These are phyloP conservation scores for Eueides isabella DNA, from an alignment of 1,140 invertebrate species.

Conservation along the genomic window DNA sequence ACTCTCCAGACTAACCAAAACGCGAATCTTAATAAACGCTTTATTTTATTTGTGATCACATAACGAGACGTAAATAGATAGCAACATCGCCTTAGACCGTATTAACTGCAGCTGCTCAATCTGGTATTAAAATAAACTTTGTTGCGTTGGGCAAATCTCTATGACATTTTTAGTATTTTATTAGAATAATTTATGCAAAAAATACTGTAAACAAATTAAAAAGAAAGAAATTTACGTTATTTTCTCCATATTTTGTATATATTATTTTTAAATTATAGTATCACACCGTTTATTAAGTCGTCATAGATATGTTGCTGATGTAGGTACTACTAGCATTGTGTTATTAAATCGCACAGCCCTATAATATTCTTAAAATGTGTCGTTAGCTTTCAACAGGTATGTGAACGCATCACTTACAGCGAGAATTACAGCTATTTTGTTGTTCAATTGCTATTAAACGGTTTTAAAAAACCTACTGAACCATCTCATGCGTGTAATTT, in stretches of 20 bases:
- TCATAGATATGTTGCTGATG: too few relatives aligned
- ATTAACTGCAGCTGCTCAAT: conserved; percentile 63
- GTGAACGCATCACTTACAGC: conserved; percentile 50
- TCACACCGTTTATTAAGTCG: neutral
- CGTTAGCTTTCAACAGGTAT: conserved; percentile 60
- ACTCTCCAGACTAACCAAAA: conserved; percentile 66
- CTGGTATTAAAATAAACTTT: conserved; percentile 26
- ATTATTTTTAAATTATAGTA: conserved; percentile 1
- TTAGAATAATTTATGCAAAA: too few relatives aligned
- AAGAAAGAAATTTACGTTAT: too few relatives aligned
- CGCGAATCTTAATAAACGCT: conserved; percentile 80
- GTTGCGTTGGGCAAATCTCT: neutral
- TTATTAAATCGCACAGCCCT: conserved; percentile 51
- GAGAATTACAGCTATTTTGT: conserved; percentile 59
- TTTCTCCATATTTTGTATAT: too few relatives aligned
- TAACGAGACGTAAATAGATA: conserved; percentile 76
- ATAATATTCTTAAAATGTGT: conserved; percentile 50
- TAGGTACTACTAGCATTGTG: conserved; percentile 25
- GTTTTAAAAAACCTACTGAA: conserved; percentile 54
- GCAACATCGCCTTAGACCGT: conserved; percentile 69
- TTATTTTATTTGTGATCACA: conserved; percentile 77
- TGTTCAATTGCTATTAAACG: conserved; percentile 54
- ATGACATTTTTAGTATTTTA: too few relatives aligned
- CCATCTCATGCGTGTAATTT: conserved; percentile 62
- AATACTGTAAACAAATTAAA: too few relatives aligned